Conservation (phyloP, 2,113 vertebrate genomes). For the Petrocephalus zakoni region DNA sequence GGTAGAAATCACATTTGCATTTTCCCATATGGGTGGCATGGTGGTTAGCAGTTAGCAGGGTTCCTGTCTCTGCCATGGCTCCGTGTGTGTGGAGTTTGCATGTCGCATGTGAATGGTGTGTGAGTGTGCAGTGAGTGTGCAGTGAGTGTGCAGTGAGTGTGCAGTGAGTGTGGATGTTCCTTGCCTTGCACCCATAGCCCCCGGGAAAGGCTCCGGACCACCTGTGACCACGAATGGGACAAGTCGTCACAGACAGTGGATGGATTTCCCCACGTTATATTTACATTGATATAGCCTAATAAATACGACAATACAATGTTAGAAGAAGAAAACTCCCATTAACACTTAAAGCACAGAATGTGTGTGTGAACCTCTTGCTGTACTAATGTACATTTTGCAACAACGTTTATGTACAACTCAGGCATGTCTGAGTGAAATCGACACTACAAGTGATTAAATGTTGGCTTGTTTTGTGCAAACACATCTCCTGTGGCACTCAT, state of each 20-base stretch:
- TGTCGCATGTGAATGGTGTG: background rate
- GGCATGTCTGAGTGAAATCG: background rate
- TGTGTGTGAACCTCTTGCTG: too few species aligned
- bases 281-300: too few species aligned
- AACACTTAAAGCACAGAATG: too few species aligned
- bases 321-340: too few species aligned
- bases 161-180: background rate
- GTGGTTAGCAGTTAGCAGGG: background rate
- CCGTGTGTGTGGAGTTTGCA: background rate
- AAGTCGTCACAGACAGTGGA: background rate
- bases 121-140: too few species aligned
- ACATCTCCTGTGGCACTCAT: background rate
- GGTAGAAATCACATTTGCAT: background rate
- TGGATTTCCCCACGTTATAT: background rate
- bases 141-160: too few species aligned
- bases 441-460: background rate
- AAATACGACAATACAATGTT: too few species aligned
- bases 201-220: background rate
- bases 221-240: background rate
- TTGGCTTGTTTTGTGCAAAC: background rate
- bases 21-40: background rate
- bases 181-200: background rate
- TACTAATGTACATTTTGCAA: too few species aligned
- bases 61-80: background rate
- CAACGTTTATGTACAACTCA: background rate